A percentile compares a stretch with the other conserved stretches of the same genome.
Evolutionary conservation across 1,140 invertebrate species (phyloP).

Genomic region (Aporrectodea caliginosa): DNA sequence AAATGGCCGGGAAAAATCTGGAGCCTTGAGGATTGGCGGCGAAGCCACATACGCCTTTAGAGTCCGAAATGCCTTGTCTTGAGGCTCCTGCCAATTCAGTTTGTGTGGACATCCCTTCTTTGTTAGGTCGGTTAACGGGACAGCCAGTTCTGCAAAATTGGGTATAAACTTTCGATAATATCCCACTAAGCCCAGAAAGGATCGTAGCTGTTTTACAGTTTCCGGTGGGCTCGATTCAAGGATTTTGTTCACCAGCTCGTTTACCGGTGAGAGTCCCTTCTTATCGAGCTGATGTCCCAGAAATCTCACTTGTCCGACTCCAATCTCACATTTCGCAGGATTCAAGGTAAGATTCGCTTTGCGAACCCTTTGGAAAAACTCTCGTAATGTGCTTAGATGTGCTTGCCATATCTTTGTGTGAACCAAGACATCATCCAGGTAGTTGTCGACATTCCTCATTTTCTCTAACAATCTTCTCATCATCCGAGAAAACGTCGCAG

Average conservation of each 20-base stretch:
- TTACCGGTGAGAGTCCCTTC: neutral
- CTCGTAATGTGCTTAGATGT: slow-evolving; percentile 8
- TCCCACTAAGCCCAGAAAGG: slow-evolving; percentile 54
- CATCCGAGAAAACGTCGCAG: slow-evolving; percentile 13
- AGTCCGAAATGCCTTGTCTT: neutral
- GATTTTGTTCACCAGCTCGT: slow-evolving; percentile 6
- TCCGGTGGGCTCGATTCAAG: neutral
- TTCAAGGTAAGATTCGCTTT: slow-evolving; percentile 4
- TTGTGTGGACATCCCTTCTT: slow-evolving; percentile 36
- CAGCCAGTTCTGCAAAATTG: slow-evolving; percentile 35
- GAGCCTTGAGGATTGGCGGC: slow-evolving; percentile 5
- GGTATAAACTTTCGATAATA: slow-evolving; percentile 53
- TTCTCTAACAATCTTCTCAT: slow-evolving; percentile 9
- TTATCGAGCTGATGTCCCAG: slow-evolving; percentile 13
- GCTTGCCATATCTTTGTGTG: neutral
- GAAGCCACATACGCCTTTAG: slow-evolving; percentile 14
- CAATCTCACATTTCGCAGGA: slow-evolving; percentile 16
- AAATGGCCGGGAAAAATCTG: slow-evolving; percentile 22
- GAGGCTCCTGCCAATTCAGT: slow-evolving; percentile 25
- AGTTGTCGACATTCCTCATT: slow-evolving; percentile 9
- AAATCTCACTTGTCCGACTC: neutral
- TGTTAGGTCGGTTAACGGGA: slow-evolving; percentile 41
- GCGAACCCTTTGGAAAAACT: neutral
- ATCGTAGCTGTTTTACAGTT: slow-evolving; percentile 42
- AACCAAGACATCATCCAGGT: slow-evolving; percentile 19